Conservation (phyloP, 2,888 invertebrate genomes). For the Acrobasis consociella region DNA sequence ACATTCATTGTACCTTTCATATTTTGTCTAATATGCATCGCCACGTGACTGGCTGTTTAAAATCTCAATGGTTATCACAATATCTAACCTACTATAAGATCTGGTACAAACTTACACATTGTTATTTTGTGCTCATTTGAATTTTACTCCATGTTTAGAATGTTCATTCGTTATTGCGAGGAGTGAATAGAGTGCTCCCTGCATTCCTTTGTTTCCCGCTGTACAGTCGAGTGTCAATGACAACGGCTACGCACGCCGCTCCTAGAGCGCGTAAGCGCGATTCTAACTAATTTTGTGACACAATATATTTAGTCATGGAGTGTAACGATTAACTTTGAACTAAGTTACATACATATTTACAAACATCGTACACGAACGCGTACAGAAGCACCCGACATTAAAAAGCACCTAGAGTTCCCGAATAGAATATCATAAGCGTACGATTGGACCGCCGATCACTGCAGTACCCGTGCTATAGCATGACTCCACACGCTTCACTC, state of each 20-base stretch:
- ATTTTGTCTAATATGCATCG: conserved; percentile 67
- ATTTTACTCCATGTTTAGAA: conserved; percentile 47
- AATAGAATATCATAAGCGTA: conserved; percentile 77
- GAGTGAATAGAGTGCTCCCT: conserved; percentile 27
- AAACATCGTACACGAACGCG: conserved; percentile 73
- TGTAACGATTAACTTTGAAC: conserved; percentile 61
- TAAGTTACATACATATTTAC: conserved; percentile 77
- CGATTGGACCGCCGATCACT: conserved; percentile 61
- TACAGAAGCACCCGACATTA: conserved; percentile 81
- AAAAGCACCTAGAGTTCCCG: conserved; percentile 81
- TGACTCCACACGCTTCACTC: conserved; percentile 48
- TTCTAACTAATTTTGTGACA: conserved; percentile 60
- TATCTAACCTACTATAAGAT: conserved; percentile 78
- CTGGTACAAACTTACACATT: conserved; percentile 73
- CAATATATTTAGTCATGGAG: conserved; percentile 66
- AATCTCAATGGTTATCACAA: conserved; percentile 81
- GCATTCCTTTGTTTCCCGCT: conserved; percentile 26
- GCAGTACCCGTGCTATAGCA: conserved; percentile 50
- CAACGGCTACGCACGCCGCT: conserved; percentile 14
- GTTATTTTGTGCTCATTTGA: conserved; percentile 73
- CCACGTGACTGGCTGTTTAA: conserved; percentile 66
- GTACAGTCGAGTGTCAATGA: conserved; percentile 20
- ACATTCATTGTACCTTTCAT: conserved; percentile 77
- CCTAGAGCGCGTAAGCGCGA: conserved; percentile 24
- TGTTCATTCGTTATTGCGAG: conserved; percentile 33